Percentiles rank a stretch among this genome's conserved stretches.
Conservation (phyloP, 2,888 invertebrate species). For the Tuta absoluta region DNA sequence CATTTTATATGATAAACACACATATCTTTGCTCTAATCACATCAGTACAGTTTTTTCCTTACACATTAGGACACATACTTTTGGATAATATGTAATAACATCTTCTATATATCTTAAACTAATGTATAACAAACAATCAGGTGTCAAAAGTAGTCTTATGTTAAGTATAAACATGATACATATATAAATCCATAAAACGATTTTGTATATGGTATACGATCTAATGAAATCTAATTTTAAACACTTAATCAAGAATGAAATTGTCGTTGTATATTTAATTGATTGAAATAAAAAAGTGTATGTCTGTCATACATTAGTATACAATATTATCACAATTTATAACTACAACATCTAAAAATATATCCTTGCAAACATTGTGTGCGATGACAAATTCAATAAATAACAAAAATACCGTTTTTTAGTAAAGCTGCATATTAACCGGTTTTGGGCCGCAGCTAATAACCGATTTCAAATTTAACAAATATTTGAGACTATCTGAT, state of each 20-base stretch:
- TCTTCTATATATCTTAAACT: slow-evolving; percentile 13
- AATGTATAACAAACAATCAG: slow-evolving; percentile 13
- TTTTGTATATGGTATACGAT: no score
- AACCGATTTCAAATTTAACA: background rate
- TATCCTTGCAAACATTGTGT: background rate
- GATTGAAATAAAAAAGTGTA: background rate
- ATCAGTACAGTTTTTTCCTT: slow-evolving; percentile 74
- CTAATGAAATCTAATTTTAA: no score
- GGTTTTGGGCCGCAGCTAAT: background rate
- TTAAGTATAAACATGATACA: background rate
- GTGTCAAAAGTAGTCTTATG: background rate
- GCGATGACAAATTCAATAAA: background rate
- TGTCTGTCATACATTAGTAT: slow-evolving; percentile 13
- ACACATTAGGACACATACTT: slow-evolving; percentile 50
- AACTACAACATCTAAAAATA: slow-evolving; percentile 17
- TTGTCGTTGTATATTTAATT: background rate
- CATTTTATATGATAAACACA: slow-evolving; percentile 27
- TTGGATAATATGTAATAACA: slow-evolving; percentile 23
- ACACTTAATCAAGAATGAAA: no score
- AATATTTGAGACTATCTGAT: no score
- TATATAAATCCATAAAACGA: no score
- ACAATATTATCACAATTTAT: slow-evolving; percentile 21
- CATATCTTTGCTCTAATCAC: slow-evolving; percentile 73
- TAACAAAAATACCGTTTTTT: background rate
- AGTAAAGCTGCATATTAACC: background rate